phyloP scores from a whole-genome alignment of 1,140 invertebrate species.

The Pissodes strobi region DNA sequence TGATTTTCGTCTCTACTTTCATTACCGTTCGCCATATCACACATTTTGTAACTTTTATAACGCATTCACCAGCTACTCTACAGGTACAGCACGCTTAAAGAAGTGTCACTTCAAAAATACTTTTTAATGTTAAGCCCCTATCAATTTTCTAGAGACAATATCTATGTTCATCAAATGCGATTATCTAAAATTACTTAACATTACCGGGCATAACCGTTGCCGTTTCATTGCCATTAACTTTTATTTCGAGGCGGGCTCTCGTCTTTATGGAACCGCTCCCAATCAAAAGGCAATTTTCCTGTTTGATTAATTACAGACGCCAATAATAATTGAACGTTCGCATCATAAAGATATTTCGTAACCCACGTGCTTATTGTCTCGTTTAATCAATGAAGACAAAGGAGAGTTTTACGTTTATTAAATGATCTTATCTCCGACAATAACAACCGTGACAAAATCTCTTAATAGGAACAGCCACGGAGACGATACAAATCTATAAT shows the following conservation, averaged over 20 bases:
- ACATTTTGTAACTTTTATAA: too few species aligned
- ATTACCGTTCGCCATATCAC: too few species aligned
- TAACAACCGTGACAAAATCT: too few species aligned
- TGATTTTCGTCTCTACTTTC: too few species aligned
- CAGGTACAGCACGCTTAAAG: too few species aligned
- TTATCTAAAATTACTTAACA: not conserved
- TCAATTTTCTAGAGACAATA: too few species aligned
- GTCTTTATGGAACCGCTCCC: constrained; percentile 3
- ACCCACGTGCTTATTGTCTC: constrained; percentile 10
- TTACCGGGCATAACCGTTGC: not conserved
- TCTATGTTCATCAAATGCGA: too few species aligned
- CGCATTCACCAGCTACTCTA: too few species aligned
- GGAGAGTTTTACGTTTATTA: not conserved
- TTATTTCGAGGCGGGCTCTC: not conserved
- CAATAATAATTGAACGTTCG: constrained; percentile 1
- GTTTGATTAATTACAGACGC: constrained; percentile 13
- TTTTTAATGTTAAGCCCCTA: too few species aligned
- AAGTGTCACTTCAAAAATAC: too few species aligned
- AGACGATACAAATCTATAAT: too few species aligned
- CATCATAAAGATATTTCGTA: constrained; percentile 6
- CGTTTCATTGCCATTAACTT: not conserved
- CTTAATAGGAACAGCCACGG: too few species aligned
- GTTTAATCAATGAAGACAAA: not conserved
- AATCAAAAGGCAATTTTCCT: constrained; percentile 2
- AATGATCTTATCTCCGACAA: constrained; percentile 6